Conservation (phyloP, 2,888 invertebrate species). For the Pyrgus malvae region DNA sequence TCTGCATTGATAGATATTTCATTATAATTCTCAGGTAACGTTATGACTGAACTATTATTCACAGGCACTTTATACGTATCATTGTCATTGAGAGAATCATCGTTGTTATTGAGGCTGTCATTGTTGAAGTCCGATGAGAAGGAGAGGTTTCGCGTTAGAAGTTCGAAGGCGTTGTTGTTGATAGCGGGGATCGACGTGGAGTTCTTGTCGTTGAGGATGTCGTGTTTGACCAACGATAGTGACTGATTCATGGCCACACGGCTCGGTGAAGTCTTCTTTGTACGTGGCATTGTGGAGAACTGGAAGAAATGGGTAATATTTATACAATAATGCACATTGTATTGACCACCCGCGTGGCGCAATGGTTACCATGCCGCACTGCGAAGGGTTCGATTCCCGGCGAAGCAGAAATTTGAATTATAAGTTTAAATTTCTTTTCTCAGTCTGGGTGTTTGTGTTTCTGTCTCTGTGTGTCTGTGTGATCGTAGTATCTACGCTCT, state of each 20-base stretch:
- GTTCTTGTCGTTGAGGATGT: conserved; percentile 63
- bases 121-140: conserved; percentile 76
- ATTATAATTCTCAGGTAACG: conserved; percentile 71
- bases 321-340: not conserved
- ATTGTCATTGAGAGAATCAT: conserved; percentile 52
- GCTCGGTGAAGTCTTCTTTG: conserved; percentile 75
- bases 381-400: no score
- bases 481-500: no score
- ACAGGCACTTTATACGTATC: conserved; percentile 76
- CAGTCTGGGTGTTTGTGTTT: no score
- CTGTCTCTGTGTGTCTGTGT: no score
- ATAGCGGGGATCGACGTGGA: conserved; percentile 40
- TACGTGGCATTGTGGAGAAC: conserved; percentile 84
- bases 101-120: conserved; percentile 77
- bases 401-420: no score
- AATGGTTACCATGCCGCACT: no score
- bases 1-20: conserved; percentile 74
- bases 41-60: conserved; percentile 62
- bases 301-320: conserved; percentile 50
- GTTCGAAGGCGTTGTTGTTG: conserved; percentile 69
- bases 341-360: no score
- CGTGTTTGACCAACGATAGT: conserved; percentile 69
- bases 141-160: conserved; percentile 71
- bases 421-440: no score
- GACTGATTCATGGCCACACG: conserved; percentile 66